Percentiles rank a stretch among this genome's conserved stretches.
These are phyloP conservation scores for Limonius californicus DNA, from an alignment of 1,140 invertebrate species.

Conservation along the genomic window DNA sequence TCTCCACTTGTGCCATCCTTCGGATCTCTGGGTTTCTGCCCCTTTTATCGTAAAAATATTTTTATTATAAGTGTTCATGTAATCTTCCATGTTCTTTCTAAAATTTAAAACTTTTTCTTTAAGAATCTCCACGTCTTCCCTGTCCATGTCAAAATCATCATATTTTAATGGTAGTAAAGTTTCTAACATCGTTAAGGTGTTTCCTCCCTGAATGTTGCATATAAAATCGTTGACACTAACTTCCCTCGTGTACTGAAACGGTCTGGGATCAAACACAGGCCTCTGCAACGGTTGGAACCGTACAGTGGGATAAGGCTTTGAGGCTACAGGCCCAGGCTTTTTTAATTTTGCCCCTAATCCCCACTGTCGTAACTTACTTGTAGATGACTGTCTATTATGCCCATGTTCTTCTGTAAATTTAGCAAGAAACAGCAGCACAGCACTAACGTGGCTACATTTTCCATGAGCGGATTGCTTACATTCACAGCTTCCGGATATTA, in stretches of 20 bases:
- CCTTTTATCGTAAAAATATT: background rate
- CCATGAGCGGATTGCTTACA: background rate
- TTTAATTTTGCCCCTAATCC: background rate
- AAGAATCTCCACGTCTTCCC: background rate
- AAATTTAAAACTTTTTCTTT: background rate
- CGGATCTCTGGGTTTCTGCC: background rate
- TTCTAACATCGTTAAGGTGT: background rate
- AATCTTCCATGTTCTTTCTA: background rate
- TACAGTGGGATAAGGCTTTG: background rate
- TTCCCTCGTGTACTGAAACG: background rate
- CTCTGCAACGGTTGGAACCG: background rate
- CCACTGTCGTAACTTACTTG: background rate
- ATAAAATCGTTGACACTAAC: background rate
- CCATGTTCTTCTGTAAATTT: background rate
- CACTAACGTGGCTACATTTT: constrained; percentile 4
- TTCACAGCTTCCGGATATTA: background rate
- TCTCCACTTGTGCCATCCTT: background rate
- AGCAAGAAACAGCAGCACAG: background rate
- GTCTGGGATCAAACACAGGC: background rate
- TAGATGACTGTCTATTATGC: background rate
- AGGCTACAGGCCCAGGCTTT: background rate
- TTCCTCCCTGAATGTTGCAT: background rate
- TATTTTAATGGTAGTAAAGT: background rate
- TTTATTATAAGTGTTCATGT: background rate
- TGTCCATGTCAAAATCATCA: background rate